phyloP scores from a whole-genome alignment of 2,888 invertebrate genomes.

The Cephonodes hylas region DNA sequence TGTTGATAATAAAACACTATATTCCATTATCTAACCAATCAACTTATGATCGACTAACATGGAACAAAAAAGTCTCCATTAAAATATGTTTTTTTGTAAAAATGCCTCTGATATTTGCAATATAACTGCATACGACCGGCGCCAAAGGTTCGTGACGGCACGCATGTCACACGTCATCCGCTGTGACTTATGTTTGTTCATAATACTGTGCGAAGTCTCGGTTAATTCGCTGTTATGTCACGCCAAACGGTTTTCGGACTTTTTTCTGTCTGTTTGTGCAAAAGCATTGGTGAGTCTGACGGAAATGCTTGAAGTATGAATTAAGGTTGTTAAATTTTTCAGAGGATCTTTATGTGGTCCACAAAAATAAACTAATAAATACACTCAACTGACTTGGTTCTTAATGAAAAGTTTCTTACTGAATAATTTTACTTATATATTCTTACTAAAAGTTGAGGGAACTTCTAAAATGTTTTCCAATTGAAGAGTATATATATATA shows the following conservation, averaged over 20 bases:
- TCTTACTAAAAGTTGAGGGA: too few relatives aligned
- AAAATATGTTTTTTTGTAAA: neutral
- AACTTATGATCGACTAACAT: too few relatives aligned
- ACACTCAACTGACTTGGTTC: too few relatives aligned
- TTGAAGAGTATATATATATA: too few relatives aligned
- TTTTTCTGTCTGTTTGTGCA: neutral
- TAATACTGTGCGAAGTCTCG: neutral
- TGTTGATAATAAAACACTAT: too few relatives aligned
- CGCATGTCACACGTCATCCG: neutral
- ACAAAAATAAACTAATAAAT: too few relatives aligned
- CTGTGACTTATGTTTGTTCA: neutral
- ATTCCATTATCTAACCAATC: too few relatives aligned
- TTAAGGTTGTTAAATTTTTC: neutral
- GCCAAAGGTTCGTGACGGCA: neutral
- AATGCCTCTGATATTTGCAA: too few relatives aligned
- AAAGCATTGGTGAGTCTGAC: neutral
- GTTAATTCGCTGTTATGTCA: neutral
- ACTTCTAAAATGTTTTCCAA: too few relatives aligned
- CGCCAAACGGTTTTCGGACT: neutral
- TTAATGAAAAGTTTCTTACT: too few relatives aligned
- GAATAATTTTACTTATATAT: too few relatives aligned
- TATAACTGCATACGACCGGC: neutral
- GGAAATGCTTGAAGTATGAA: neutral
- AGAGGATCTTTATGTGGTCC: too few relatives aligned
- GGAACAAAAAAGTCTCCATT: neutral